Base-by-base conservation (phyloP, 2,797 vertebrate species). In the Cephalopachus bancanus region DNA sequence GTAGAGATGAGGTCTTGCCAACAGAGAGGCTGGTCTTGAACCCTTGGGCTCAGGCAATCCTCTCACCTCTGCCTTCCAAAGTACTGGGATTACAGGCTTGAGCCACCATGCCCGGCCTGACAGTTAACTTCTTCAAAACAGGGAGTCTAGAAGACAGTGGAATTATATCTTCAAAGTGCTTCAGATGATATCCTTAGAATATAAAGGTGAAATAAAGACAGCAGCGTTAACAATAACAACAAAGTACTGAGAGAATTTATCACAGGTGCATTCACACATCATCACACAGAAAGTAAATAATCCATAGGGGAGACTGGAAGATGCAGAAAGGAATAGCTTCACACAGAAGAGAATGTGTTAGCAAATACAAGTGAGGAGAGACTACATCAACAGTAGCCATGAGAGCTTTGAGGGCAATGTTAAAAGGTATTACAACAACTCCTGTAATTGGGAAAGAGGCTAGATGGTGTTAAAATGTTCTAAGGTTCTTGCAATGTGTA, bases 401-500 rank as follows among this genome's bases (percentile, higher is more conserved):
- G 57, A 6, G 65, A 83, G 62, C 19, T 72, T n/a, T 24, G 30
- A 60, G n/a, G 3, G 0, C 28, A 53, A 72, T 65, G 33, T 60
- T 79, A 86, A 72, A 49, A 76, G 64, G n/a, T n/a, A 30, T 83
- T 51, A 72, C 3, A 93, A 28, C 4, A 81, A 24, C 76, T 37
- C 78, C 37, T 72, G 81, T 44, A 24, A 57, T 57, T n/a, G n/a
- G 83, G 71, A 71, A 87, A 83, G 64, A 60, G 22, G 44, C 44
- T 71, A 90, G 86, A 71, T 51, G 53, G 57, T 74, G 26, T 79
- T 89, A 75, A 89, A 92, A 86, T 86, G 28, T 89, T 33, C 12
- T 37, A 55, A 37, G n/a, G 1, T 79, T 95, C 51, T 90, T 92
- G 22, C n/a, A 22, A 72, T 81, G 37, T 76, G 81, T 1, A 0